Evolutionary conservation across 1,140 invertebrate species (phyloP), one percentile per base, ranked within the genome.

Genomic region (Papilio polyxenes): DNA sequence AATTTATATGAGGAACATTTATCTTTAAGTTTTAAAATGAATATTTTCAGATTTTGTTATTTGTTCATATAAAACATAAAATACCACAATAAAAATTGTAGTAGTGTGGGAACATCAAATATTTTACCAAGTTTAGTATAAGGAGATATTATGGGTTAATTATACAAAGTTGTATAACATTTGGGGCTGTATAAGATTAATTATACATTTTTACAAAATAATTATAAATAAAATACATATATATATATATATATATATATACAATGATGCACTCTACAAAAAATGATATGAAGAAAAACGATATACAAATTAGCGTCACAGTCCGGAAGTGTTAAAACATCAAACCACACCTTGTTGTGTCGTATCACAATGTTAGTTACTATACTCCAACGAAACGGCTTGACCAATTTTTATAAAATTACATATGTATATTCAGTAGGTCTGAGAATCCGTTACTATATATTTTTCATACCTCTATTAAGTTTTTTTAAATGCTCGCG

Each of bases 21-120:
- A 59, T 65, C 31, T 65, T 65, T 3, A 10, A 11, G 9, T 31
- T 23, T 20, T 20, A n/a, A 65, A 23, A 62, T 65, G 31, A 65
- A 65, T 65, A 23, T 65, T 65, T 11, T 13, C 23, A 13, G 20
- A 65, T 65, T 5, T 31, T 65, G n/a, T 65, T 31, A 11, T 31
- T 65, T 65, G 23, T 65, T 65, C 23, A 31, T 65, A 65, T 65
- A 65, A 65, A 65, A 65, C 10, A 65, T 31, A 65, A 65, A 65
- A 62, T 62, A 9, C 59, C 11, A 65, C 59, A 65, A 62, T 62
- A 62, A 23, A 65, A 1, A 10, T 13, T 65, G 9, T 20, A 20
- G 17, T 65, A 31, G 10, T 65, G 62, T 11, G 23, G 62, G 6
- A 65, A 65, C 62, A 65, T 65, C 4, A 65, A 65, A 13, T 65